These are phyloP conservation scores for Peromyscus aztecus DNA, from an alignment of 2,797 vertebrate genomes.

Conservation along the genomic window DNA sequence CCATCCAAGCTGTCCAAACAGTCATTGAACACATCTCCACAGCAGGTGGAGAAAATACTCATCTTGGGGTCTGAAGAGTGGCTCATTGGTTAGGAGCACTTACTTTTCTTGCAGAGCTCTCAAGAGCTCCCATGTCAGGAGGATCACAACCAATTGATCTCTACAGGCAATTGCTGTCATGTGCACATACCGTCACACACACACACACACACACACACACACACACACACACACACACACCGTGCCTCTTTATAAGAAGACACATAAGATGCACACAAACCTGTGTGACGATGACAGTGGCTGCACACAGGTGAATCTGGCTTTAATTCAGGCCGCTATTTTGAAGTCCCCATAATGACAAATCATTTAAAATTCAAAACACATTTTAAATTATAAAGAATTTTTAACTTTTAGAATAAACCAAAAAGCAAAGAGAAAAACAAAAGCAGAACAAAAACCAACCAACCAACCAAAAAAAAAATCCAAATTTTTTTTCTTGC, in stretches of 20 bases:
- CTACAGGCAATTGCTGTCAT: background rate
- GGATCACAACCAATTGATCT: background rate
- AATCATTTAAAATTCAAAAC: constrained; percentile 21
- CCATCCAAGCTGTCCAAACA: background rate
- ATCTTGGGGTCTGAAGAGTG: background rate
- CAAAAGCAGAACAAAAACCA: background rate
- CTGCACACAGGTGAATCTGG: background rate
- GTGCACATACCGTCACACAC: background rate
- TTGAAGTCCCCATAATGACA: background rate
- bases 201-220: background rate
- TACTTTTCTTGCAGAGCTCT: background rate
- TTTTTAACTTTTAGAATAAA: constrained; percentile 52
- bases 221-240: background rate
- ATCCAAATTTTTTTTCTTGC: background rate
- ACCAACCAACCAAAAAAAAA: background rate
- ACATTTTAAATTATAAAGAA: background rate
- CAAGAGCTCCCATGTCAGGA: background rate
- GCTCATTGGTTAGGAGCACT: background rate
- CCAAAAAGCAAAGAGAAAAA: constrained; percentile 29
- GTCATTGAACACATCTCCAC: background rate
- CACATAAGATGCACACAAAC: background rate
- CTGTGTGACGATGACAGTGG: background rate
- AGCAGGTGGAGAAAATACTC: background rate
- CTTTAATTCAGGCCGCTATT: background rate
- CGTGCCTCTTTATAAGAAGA: background rate